These are phyloP conservation scores for Phallusia fumigata DNA, from an alignment of 23 tunicate species.

Conservation along the genomic window DNA sequence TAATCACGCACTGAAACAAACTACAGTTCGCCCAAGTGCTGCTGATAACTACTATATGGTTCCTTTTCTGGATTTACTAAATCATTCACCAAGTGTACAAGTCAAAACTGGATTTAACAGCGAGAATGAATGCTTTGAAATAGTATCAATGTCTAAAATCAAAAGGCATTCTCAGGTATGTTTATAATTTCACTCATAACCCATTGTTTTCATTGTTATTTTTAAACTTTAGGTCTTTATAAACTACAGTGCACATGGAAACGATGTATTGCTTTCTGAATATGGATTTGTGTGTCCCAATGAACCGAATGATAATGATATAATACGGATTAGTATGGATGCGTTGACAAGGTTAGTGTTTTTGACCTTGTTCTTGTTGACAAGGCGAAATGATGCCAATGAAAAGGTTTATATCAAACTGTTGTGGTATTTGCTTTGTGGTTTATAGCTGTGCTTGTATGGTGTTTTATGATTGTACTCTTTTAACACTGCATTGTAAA, in stretches of 20 bases:
- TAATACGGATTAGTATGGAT: background rate
- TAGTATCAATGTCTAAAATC: conserved; percentile 17
- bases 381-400: no score
- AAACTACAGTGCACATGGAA: conserved; percentile 64
- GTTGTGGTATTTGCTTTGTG: background rate
- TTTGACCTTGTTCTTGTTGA: background rate
- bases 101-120: conserved; percentile 53
- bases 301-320: conserved; percentile 17
- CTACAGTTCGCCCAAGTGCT: background rate
- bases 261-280: conserved; percentile 43
- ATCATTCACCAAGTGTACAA: conserved; percentile 49
- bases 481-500: no score
- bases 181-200: background rate
- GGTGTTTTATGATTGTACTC: no score
- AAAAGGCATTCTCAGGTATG: conserved; percentile 38
- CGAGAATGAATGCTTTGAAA: conserved; percentile 36
- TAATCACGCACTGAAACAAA: background rate
- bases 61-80: conserved; percentile 83
- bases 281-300: conserved; percentile 69
- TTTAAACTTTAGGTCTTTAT: conserved; percentile 68
- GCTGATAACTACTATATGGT: conserved; percentile 59
- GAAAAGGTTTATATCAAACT: no score
- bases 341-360: background rate
- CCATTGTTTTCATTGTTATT: background rate
- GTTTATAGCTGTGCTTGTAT: background rate